A percentile compares a stretch with the other conserved stretches of the same genome.
Evolutionary conservation across 2,797 vertebrate species (phyloP).

Genomic region (Lepilemur septentrionalis): DNA sequence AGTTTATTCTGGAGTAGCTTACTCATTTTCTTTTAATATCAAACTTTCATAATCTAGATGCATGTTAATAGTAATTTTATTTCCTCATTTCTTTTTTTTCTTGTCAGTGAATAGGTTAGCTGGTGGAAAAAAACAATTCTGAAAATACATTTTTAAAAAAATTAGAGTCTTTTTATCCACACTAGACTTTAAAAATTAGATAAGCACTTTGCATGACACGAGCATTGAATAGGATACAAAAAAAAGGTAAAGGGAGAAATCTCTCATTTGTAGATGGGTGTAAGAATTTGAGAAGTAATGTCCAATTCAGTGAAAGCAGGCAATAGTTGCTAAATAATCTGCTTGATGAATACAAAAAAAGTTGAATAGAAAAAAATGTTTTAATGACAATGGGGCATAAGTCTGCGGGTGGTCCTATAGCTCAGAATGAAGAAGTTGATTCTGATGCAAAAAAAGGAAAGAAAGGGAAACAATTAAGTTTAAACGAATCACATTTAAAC

Average conservation of each 20-base stretch:
- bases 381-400: not conserved
- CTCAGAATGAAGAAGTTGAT: not conserved
- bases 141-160: slow-evolving; percentile 6
- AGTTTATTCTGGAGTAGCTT: not conserved
- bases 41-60: not conserved
- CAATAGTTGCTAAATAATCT: not conserved
- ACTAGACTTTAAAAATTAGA: slow-evolving; percentile 2
- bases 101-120: not conserved
- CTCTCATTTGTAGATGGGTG: not conserved
- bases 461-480: not conserved
- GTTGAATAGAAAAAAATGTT: not conserved
- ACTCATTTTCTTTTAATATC: not conserved
- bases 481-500: slow-evolving; percentile 13
- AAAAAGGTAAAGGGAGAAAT: not conserved
- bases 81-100: slow-evolving; percentile 26
- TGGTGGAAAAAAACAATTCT: slow-evolving; percentile 37
- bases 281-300: not conserved
- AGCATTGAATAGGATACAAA: not conserved
- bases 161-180: not conserved
- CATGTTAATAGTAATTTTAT: not conserved
- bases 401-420: not conserved
- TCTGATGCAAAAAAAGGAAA: not conserved
- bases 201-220: not conserved
- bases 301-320: not conserved
- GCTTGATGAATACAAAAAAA: not conserved